Conservation (phyloP, 2,888 invertebrate species). For the Mesorhabditis belari region DNA sequence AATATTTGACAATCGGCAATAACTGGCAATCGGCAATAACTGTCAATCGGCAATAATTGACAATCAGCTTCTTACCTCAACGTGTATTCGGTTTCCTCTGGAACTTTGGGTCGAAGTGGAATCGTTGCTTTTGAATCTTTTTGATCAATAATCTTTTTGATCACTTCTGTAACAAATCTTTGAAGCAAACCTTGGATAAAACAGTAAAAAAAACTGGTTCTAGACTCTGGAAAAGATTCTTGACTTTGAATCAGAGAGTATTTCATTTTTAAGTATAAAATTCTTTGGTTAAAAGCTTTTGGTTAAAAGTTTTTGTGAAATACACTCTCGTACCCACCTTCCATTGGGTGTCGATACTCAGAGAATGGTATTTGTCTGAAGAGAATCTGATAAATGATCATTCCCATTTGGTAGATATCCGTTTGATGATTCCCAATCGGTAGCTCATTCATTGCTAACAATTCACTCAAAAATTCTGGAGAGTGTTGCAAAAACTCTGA, state of each 20-base stretch:
- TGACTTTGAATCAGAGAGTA: no score
- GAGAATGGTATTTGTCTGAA: conserved; percentile 25
- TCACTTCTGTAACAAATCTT: background rate
- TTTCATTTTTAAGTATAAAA: background rate
- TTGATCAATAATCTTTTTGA: background rate
- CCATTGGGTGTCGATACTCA: conserved; percentile 15
- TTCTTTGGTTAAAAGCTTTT: background rate
- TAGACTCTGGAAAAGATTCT: no score
- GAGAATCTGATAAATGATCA: conserved; percentile 32
- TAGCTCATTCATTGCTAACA: conserved; percentile 15
- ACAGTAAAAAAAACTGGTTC: no score
- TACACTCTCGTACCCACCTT: conserved; percentile 8
- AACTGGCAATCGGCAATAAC: no score
- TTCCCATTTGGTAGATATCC: conserved; percentile 32
- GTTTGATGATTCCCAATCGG: conserved; percentile 9
- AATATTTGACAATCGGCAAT: no score
- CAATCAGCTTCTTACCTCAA: conserved; percentile 4
- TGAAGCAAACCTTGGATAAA: no score
- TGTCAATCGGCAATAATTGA: no score
- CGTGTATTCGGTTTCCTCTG: conserved; percentile 17
- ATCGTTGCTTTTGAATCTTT: background rate
- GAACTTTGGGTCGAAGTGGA: conserved; percentile 18
- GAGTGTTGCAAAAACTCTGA: conserved; percentile 28
- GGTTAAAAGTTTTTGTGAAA: background rate
- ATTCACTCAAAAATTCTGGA: conserved; percentile 15